Conservation (phyloP, 1,140 invertebrate species). For the Lepidurus packardi region DNA sequence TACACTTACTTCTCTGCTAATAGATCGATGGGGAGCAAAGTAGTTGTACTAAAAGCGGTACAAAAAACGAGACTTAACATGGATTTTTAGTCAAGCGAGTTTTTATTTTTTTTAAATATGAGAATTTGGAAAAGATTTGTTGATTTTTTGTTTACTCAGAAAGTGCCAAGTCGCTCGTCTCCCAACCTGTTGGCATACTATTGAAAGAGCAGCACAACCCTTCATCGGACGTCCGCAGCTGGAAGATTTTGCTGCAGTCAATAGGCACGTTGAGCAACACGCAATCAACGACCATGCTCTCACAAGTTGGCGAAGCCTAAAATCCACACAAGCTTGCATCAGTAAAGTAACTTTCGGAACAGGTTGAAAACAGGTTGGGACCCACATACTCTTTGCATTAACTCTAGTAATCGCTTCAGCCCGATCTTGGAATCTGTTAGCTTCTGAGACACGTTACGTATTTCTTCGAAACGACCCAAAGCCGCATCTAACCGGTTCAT, state of each 20-base stretch:
- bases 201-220: slow-evolving; percentile 35
- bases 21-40: slow-evolving; percentile 39
- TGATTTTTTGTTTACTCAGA: slow-evolving; percentile 25
- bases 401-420: neutral
- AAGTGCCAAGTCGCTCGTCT: neutral
- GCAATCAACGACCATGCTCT: slow-evolving; percentile 44
- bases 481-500: neutral
- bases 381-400: neutral
- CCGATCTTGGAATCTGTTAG: neutral
- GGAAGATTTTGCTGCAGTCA: slow-evolving; percentile 54
- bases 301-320: slow-evolving; percentile 25
- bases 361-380: neutral
- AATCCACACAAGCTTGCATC: too few relatives aligned
- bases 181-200: slow-evolving; percentile 15
- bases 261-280: slow-evolving; percentile 57
- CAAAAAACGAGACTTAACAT: slow-evolving; percentile 38
- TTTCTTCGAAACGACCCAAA: neutral
- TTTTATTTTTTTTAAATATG: too few relatives aligned
- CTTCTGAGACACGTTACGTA: neutral
- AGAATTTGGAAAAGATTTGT: too few relatives aligned
- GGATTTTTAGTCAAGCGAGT: neutral
- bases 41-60: slow-evolving; percentile 36
- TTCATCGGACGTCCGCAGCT: slow-evolving; percentile 45
- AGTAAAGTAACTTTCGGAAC: too few relatives aligned
- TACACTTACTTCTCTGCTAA: neutral